A percentile compares a stretch with the other conserved stretches of the same genome.
Conservation (phyloP, 2,888 invertebrate species). For the Ophion slaviceki region DNA sequence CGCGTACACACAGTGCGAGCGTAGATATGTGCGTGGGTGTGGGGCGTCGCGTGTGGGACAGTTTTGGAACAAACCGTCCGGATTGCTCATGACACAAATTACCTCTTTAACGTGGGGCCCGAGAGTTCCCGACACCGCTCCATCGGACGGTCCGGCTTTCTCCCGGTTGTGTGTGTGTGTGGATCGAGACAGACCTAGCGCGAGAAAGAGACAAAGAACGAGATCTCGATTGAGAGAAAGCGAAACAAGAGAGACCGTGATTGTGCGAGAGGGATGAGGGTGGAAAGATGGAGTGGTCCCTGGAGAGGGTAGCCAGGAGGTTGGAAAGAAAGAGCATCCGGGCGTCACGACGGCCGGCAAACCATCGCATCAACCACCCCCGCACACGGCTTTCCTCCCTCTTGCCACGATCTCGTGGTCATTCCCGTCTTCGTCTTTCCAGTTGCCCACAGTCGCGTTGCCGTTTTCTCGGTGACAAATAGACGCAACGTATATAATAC, state of each 20-base stretch:
- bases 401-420: constrained; percentile 12
- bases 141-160: constrained; percentile 53
- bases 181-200: not conserved
- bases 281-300: constrained; percentile 81
- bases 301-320: constrained; percentile 69
- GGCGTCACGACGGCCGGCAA: constrained; percentile 73
- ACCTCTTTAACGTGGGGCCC: constrained; percentile 79
- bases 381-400: constrained; percentile 60
- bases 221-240: constrained; percentile 43
- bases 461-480: constrained; percentile 76
- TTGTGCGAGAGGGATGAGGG: constrained; percentile 54
- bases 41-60: constrained; percentile 58
- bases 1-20: constrained; percentile 9
- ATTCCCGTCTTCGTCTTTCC: constrained; percentile 40
- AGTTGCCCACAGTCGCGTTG: constrained; percentile 39
- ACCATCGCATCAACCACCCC: constrained; percentile 59
- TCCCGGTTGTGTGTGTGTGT: constrained; percentile 13
- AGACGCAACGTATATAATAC: constrained; percentile 73
- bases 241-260: constrained; percentile 61
- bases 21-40: constrained; percentile 40
- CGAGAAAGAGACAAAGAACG: constrained; percentile 51
- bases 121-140: constrained; percentile 47
- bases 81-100: constrained; percentile 80
- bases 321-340: constrained; percentile 74
- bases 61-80: constrained; percentile 62